Percentiles rank a stretch among this genome's conserved stretches.
Evolutionary conservation across 2,113 vertebrate species (phyloP).

Genomic region (Alouatta palliata): DNA sequence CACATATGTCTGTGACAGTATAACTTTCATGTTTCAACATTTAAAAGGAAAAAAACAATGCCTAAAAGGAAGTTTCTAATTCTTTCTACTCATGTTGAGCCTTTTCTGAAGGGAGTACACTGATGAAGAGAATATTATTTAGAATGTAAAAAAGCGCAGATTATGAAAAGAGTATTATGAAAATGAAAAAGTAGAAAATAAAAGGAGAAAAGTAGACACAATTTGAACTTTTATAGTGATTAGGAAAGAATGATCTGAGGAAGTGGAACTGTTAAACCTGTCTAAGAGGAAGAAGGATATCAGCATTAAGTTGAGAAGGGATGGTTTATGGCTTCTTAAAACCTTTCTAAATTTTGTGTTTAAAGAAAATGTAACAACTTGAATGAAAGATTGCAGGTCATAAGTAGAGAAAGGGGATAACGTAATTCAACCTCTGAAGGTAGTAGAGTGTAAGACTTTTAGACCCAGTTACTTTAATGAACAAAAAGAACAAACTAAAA

Average conservation of each 20-base stretch:
- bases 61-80: background rate
- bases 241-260: background rate
- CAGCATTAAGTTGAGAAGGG: background rate
- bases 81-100: background rate
- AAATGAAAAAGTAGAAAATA: background rate
- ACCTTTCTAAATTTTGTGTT: background rate
- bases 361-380: background rate
- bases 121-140: background rate
- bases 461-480: background rate
- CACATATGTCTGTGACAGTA: background rate
- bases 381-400: background rate
- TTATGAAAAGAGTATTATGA: background rate
- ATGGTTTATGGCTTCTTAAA: background rate
- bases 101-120: background rate
- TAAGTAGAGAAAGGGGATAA: fast-evolving
- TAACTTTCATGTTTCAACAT: background rate
- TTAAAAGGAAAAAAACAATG: background rate
- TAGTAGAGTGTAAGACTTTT: background rate
- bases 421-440: background rate
- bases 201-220: background rate
- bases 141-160: background rate
- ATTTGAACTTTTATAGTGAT: background rate
- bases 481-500: background rate
- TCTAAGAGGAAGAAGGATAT: background rate
- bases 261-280: background rate